Percentiles rank a stretch among this genome's conserved stretches.
Evolutionary conservation across 2,113 vertebrate species (phyloP).

Genomic region (Leptobrachium leishanense): DNA sequence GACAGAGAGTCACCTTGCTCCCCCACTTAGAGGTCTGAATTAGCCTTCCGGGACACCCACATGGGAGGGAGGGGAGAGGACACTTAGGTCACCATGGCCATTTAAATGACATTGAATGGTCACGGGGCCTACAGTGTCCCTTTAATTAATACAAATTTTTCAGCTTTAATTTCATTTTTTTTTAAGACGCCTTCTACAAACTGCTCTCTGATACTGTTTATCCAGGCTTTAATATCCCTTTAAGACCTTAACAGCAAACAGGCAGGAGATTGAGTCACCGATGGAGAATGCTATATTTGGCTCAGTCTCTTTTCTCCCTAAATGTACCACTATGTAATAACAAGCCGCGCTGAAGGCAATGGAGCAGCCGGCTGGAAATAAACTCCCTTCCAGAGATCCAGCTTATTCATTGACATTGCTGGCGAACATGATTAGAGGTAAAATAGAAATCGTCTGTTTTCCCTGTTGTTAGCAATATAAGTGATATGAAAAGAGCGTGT

Average conservation of each 20-base stretch:
- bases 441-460: slow-evolving; percentile 21
- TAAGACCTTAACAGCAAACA: slow-evolving; percentile 31
- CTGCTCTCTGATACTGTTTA: too few relatives aligned
- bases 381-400: slow-evolving; percentile 35
- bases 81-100: too few relatives aligned
- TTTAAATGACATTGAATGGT: too few relatives aligned
- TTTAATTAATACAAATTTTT: too few relatives aligned
- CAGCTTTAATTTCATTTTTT: too few relatives aligned
- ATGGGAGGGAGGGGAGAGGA: too few relatives aligned
- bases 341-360: slow-evolving; percentile 13
- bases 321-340: slow-evolving; percentile 41
- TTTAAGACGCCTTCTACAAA: too few relatives aligned
- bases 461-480: not conserved
- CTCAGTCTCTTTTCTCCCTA: slow-evolving; percentile 30
- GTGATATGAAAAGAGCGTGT: not conserved
- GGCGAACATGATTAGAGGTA: slow-evolving; percentile 26
- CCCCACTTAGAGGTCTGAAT: too few relatives aligned
- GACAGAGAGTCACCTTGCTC: too few relatives aligned
- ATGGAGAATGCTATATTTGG: slow-evolving; percentile 36
- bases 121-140: too few relatives aligned
- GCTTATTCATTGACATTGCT: slow-evolving; percentile 1
- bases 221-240: not conserved
- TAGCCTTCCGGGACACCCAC: too few relatives aligned
- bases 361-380: slow-evolving; percentile 36
- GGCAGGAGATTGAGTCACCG: slow-evolving; percentile 31